Percentiles rank a stretch among this genome's conserved stretches.
phyloP scores from a whole-genome alignment of 1,140 invertebrate species.

The Cotesia vestalis region DNA sequence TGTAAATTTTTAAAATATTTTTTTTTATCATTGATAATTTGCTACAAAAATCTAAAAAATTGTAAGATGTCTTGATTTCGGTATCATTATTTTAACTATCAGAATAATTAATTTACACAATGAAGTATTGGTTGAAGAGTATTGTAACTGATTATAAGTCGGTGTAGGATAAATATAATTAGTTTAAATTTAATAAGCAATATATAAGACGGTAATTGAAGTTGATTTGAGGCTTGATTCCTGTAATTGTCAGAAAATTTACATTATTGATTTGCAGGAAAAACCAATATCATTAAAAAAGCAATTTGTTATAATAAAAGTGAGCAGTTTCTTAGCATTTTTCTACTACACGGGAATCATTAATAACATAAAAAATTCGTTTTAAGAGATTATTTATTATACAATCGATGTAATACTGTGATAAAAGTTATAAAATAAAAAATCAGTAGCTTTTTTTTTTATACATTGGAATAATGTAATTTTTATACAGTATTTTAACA shows the following conservation, averaged over 20 bases:
- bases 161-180: background rate
- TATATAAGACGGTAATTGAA: slow-evolving; percentile 11
- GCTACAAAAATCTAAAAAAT: too few species aligned
- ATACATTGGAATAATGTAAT: too few species aligned
- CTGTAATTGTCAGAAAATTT: too few species aligned
- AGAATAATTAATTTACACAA: background rate
- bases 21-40: too few species aligned
- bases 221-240: too few species aligned
- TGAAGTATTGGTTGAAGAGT: background rate
- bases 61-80: background rate
- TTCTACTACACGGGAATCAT: background rate
- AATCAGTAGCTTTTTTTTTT: too few species aligned
- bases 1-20: too few species aligned
- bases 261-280: too few species aligned
- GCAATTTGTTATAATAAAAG: too few species aligned
- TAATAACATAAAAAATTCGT: background rate
- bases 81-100: background rate
- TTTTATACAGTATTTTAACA: too few species aligned
- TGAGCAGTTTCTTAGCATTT: background rate
- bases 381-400: slow-evolving; percentile 7
- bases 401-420: slow-evolving; percentile 21
- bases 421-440: slow-evolving; percentile 11
- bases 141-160: slow-evolving; percentile 4
- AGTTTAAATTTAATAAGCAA: background rate
- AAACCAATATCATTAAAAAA: too few species aligned